These are phyloP conservation scores for Brachyrhaphis roseni DNA, from an alignment of 2,797 vertebrate species.

Conservation along the genomic window DNA sequence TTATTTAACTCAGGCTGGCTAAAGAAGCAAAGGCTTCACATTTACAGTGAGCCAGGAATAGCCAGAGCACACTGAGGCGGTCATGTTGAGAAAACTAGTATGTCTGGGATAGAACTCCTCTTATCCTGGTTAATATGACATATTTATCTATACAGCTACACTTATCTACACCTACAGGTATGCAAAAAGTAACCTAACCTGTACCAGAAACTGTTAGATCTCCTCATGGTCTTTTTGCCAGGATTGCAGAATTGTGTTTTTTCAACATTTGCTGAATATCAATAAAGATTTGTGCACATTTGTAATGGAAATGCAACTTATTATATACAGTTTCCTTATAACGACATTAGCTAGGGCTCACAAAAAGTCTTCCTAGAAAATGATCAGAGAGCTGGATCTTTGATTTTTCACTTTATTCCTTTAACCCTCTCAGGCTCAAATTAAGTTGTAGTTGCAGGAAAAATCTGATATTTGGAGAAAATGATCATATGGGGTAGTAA, in stretches of 20 bases:
- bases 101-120: neutral
- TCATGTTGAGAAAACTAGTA: slow-evolving; percentile 44
- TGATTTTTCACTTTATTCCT: neutral
- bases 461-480: no score
- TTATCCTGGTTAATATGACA: neutral
- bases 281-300: no score
- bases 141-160: neutral
- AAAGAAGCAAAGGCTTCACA: slow-evolving; percentile 18
- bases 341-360: neutral
- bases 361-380: neutral
- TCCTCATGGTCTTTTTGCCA: neutral
- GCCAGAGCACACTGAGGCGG: slow-evolving; percentile 1
- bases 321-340: neutral
- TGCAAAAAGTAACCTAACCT: neutral
- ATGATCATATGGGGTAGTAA: no score
- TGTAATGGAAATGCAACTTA: no score
- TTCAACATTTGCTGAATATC: no score
- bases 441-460: no score
- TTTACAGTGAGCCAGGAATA: neutral
- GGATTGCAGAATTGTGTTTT: neutral
- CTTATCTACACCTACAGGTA: no score
- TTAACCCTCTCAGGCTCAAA: no score
- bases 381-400: neutral
- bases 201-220: neutral
- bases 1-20: slow-evolving; percentile 14